These are phyloP conservation scores for Cotesia congregata DNA, from an alignment of 2,888 invertebrate species.

Conservation along the genomic window DNA sequence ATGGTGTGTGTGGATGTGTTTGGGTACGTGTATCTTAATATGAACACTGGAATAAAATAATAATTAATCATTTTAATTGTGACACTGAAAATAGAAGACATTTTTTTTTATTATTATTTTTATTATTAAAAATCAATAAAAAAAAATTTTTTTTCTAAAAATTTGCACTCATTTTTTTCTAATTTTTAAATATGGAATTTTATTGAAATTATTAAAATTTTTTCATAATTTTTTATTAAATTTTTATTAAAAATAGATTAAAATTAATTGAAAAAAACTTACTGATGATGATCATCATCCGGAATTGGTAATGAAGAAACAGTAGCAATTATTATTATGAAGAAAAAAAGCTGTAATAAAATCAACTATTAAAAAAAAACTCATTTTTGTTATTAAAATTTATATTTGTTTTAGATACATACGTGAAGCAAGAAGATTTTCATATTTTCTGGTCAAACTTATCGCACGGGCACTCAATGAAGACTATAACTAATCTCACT, in stretches of 20 bases:
- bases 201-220: too few species aligned
- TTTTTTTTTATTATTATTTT: too few species aligned
- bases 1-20: slow-evolving; percentile 60
- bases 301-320: neutral
- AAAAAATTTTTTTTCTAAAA: too few species aligned
- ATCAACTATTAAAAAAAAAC: neutral
- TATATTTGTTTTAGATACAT: slow-evolving; percentile 27
- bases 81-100: neutral
- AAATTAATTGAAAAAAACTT: neutral
- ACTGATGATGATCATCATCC: neutral
- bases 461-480: slow-evolving; percentile 33
- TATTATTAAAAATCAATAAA: too few species aligned
- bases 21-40: slow-evolving; percentile 62
- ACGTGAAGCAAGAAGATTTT: slow-evolving; percentile 45
- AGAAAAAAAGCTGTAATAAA: neutral
- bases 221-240: too few species aligned
- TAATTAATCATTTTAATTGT: slow-evolving; percentile 10
- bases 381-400: neutral
- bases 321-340: neutral
- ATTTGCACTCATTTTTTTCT: too few species aligned
- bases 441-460: slow-evolving; percentile 12
- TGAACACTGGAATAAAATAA: slow-evolving; percentile 58
- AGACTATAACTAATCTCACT: slow-evolving; percentile 54
- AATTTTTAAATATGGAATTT: too few species aligned
- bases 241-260: neutral